Evolutionary conservation across 2,797 vertebrate genomes (phyloP).

Genomic region (Cetoscarus ocellatus): DNA sequence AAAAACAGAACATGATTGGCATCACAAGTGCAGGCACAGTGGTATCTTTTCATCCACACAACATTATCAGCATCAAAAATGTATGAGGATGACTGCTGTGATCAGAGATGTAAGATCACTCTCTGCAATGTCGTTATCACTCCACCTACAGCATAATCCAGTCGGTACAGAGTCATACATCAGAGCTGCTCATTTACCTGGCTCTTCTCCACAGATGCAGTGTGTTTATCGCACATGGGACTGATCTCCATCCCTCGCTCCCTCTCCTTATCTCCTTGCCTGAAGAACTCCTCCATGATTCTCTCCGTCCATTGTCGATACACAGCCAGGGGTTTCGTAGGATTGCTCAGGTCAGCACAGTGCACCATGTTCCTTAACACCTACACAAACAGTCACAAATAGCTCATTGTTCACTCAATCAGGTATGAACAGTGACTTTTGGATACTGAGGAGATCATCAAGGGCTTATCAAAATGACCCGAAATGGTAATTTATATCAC

Average conservation of each 20-base stretch:
- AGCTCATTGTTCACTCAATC: not conserved
- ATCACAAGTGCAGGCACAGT: slow-evolving; percentile 35
- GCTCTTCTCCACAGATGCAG: slow-evolving; percentile 94
- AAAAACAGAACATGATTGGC: slow-evolving; percentile 27
- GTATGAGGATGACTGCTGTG: slow-evolving; percentile 58
- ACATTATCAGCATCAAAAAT: slow-evolving; percentile 69
- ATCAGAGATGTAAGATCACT: slow-evolving; percentile 61
- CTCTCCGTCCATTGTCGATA: slow-evolving; percentile 96
- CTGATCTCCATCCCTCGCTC: slow-evolving; percentile 97
- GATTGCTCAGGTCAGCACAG: slow-evolving; percentile 96
- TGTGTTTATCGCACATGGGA: slow-evolving; percentile 97
- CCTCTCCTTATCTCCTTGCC: slow-evolving; percentile 93
- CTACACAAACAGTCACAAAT: slow-evolving; percentile 50
- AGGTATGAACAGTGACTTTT: not conserved
- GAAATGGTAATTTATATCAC: too few species aligned
- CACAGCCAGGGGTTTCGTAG: slow-evolving; percentile 93
- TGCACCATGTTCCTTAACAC: slow-evolving; percentile 95
- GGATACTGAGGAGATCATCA: not conserved
- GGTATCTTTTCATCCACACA: slow-evolving; percentile 44
- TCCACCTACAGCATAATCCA: slow-evolving; percentile 41
- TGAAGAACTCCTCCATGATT: slow-evolving; percentile 97
- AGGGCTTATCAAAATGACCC: too few species aligned
- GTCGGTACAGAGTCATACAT: slow-evolving; percentile 13
- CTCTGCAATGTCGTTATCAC: slow-evolving; percentile 43
- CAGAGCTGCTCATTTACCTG: slow-evolving; percentile 83